Evolutionary conservation across 2,797 vertebrate species (phyloP).

Genomic region (Leucoraja ocellata): DNA sequence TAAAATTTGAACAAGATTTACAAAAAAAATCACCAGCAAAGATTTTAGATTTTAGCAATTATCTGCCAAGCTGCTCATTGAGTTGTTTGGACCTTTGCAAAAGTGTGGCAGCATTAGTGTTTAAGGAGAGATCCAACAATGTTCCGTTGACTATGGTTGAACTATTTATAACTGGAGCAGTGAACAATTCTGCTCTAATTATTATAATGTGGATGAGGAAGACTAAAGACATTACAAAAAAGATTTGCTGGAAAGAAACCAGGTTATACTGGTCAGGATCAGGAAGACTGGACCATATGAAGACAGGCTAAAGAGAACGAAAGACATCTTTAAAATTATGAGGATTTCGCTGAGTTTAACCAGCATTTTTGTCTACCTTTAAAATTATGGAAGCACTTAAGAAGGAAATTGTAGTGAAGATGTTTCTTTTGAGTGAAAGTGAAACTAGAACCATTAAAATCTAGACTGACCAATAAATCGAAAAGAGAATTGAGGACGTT

Average conservation of each 20-base stretch:
- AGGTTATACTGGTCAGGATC: background rate
- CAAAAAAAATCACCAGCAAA: too few relatives aligned
- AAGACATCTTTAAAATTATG: too few relatives aligned
- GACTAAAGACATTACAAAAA: background rate
- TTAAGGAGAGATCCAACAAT: too few relatives aligned
- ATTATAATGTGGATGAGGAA: background rate
- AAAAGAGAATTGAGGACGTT: background rate
- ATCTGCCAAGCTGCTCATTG: too few relatives aligned
- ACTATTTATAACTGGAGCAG: background rate
- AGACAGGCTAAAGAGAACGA: background rate
- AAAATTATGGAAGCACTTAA: background rate
- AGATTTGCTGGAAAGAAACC: background rate
- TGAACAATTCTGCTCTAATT: background rate
- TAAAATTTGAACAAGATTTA: too few relatives aligned
- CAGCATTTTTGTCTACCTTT: too few relatives aligned
- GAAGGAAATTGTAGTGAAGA: background rate
- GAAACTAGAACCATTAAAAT: background rate
- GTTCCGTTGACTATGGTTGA: background rate
- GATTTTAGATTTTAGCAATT: too few relatives aligned
- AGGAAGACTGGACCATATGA: too few relatives aligned
- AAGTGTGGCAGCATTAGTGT: too few relatives aligned
- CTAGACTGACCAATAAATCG: background rate
- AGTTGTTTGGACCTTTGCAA: too few relatives aligned
- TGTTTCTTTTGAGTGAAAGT: background rate
- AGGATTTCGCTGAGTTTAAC: too few relatives aligned